Evolutionary conservation across 1,140 invertebrate genomes (phyloP), one percentile per base, ranked within the genome.

Genomic region (Drosophila mauritiana): DNA sequence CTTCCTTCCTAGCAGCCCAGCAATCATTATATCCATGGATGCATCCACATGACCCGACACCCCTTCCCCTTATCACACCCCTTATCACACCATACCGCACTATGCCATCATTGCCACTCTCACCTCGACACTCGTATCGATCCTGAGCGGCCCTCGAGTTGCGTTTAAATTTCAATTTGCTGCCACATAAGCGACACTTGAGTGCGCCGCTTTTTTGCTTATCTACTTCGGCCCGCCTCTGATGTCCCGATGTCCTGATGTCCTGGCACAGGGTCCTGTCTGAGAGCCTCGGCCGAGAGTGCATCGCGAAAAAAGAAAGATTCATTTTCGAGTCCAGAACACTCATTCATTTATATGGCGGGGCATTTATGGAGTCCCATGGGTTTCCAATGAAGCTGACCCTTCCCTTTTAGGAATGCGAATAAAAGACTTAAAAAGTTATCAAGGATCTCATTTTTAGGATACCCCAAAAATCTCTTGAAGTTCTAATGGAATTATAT

Each of bases 151-250:
- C 75, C 72, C 83, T 86, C 63, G 55, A 88, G 84, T 58, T 77
- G 84, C 84, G 84, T 89, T 88, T 88, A 88, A 88, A 83, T 88
- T 88, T 89, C 83, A 88, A 88, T 88, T 89, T 88, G 81, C 80
- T 88, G 79, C 84, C 83, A 88, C 76, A 88, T 83, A 82, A 88
- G 84, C 83, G 67, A 68, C 84, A 80, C 83, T 88, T 73, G 72
- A 89, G 84, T 76, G 75, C 56, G 72, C 72, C 72, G 72, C 84
- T 88, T 86, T 79, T 78, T 83, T 67, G 43, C 56, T 68, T 74
- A 56, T 73, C 45, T 58, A 3, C 55, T 36, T 36, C 40, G 57
- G 42, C 57, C 73, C 74, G 40, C 57, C 58, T 54, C 46, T 40
- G 53, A 43, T 42, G 54, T 51, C 62, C 31, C 57, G 40, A 27